Conservation (phyloP, 2,888 invertebrate species). For the Conistra vaccinii region DNA sequence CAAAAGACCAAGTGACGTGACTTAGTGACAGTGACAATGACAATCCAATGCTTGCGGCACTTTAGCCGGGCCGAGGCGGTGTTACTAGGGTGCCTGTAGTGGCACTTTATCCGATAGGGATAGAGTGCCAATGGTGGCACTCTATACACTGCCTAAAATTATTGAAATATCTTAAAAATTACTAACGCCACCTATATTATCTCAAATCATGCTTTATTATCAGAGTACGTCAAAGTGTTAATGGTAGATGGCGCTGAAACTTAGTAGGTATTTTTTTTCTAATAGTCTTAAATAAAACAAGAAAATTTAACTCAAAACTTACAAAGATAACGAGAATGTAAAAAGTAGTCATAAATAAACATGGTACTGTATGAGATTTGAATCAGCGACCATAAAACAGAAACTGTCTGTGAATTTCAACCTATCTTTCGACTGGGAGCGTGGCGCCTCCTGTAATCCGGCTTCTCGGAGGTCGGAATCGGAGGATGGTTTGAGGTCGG, state of each 20-base stretch:
- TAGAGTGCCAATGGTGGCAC: too few species aligned
- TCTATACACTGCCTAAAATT: too few species aligned
- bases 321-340: not conserved
- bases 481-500: conserved; percentile 93
- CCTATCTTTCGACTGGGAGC: conserved; percentile 93
- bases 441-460: conserved; percentile 99
- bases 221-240: not conserved
- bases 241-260: conserved; percentile 40
- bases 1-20: too few species aligned
- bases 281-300: not conserved
- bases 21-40: too few species aligned
- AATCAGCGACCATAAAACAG: not conserved
- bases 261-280: not conserved
- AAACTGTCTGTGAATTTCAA: conserved; percentile 67
- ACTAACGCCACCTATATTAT: too few species aligned
- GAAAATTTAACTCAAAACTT: not conserved
- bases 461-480: conserved; percentile 98
- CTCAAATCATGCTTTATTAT: not conserved
- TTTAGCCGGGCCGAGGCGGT: too few species aligned
- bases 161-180: not conserved
- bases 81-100: too few species aligned
- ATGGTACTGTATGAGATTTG: conserved; percentile 20
- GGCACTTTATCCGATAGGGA: too few species aligned
- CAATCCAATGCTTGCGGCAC: too few species aligned
- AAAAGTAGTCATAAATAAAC: conserved; percentile 19